phyloP scores from a whole-genome alignment of 2,888 invertebrate genomes.

The Pachycephus smyrnensis region DNA sequence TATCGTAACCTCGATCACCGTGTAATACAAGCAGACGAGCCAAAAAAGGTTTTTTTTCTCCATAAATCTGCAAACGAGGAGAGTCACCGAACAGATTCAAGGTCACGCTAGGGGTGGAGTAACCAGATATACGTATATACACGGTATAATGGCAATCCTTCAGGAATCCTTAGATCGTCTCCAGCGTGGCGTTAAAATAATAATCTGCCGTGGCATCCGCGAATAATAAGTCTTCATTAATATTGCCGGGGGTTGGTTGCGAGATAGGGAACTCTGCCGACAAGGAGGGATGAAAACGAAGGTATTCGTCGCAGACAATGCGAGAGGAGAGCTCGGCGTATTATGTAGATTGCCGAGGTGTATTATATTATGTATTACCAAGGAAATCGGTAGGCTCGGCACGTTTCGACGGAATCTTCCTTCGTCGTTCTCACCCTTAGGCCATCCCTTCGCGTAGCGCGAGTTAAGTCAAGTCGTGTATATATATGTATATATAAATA shows the following conservation, averaged over 20 bases:
- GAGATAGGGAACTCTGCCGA: neutral
- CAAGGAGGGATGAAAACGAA: slow-evolving; percentile 17
- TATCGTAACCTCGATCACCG: too few relatives aligned
- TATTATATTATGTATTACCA: slow-evolving; percentile 24
- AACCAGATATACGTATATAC: neutral
- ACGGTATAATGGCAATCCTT: neutral
- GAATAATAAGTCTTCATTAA: slow-evolving; percentile 49
- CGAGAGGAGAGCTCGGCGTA: slow-evolving; percentile 8
- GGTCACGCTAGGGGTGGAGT: neutral
- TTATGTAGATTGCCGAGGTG: slow-evolving; percentile 24
- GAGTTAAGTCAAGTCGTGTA: neutral
- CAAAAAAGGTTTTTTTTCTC: neutral
- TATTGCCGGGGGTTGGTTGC: slow-evolving; percentile 18
- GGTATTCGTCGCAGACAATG: slow-evolving; percentile 18
- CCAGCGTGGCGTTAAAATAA: slow-evolving; percentile 41
- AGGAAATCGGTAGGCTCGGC: slow-evolving; percentile 22
- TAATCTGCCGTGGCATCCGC: slow-evolving; percentile 35
- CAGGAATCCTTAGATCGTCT: neutral
- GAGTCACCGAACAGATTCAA: neutral
- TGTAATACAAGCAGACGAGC: too few relatives aligned
- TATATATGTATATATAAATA: neutral
- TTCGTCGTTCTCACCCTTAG: slow-evolving; percentile 8
- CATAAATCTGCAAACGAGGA: neutral
- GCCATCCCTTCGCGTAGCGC: neutral
- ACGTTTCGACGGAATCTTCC: slow-evolving; percentile 20